Base-by-base conservation (phyloP, 2,888 invertebrate species). In the Nomada fucata region DNA sequence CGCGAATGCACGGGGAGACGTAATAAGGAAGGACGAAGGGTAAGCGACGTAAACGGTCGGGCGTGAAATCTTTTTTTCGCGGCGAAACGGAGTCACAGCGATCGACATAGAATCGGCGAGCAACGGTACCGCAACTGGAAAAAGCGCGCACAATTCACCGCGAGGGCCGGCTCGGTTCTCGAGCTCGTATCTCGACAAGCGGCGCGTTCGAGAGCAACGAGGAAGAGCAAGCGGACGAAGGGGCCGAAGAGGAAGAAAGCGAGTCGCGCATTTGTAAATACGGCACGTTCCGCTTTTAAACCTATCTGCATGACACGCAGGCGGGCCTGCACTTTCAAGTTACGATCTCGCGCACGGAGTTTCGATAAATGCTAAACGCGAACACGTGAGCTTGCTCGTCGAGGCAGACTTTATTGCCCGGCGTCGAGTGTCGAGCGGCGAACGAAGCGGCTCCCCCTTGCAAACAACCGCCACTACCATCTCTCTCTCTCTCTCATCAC, bases 341-440 rank as follows among this genome's bases (percentile, higher is more conserved):
- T 93, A 93, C 93, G 93, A 93, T 92, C 91, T 92, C 90, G 90
- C 90, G 91, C 89, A 75, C 90, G 88, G 89, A 90, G 89, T 92
- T 93, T 93, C 93, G 93, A 93, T 93, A 93, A 93, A 93, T 93
- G 93, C 92, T 93, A 92, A 93, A 93, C 92, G 92, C 88, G 91
- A 93, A 93, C 93, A 93, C 92, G 93, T 93, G 93, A 93, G 93
- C 92, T 93, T 93, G 92, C 93, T 92, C 91, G 92, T 93, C 91
- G 90, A 73, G 88, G 84, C 82, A 88, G 90, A 92, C 89, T 93
- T 93, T 93, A 93, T 93, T 91, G 92, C 90, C 89, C 87, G 77
- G 88, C 86, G 82, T 52, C 42, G 64, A 59, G 65, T 63, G 74
- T 64, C 64, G 76, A 42, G 18, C 64, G 59, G 75, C 61, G 84